Evolutionary conservation across 2,113 vertebrate species (phyloP).

Genomic region (Propithecus coquereli): DNA sequence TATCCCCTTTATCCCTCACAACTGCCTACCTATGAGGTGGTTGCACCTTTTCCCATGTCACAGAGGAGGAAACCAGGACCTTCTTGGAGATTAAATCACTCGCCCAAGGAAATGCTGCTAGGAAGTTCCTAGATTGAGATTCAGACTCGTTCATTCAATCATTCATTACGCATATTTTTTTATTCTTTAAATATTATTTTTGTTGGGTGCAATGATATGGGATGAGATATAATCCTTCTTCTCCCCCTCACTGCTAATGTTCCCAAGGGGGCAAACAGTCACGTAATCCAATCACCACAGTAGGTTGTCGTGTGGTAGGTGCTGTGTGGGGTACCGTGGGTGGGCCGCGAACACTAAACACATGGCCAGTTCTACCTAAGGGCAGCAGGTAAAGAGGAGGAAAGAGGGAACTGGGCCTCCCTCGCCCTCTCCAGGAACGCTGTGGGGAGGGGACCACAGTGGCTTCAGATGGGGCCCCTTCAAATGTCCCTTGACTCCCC

Average conservation of each 20-base stretch:
- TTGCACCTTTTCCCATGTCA: not conserved
- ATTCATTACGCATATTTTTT: not conserved
- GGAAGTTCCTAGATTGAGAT: not conserved
- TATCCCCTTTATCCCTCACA: not conserved
- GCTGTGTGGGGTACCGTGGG: rapidly evolving
- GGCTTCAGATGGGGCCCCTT: not conserved
- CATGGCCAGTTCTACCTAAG: not conserved
- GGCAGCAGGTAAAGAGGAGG: no score
- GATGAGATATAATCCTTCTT: not conserved
- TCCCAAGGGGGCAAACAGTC: not conserved
- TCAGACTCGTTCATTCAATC: not conserved
- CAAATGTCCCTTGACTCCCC: not conserved
- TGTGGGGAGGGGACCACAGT: no score
- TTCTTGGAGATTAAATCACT: not conserved
- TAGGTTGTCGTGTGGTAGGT: not conserved
- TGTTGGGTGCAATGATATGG: not conserved
- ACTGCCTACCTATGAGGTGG: no score
- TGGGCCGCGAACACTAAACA: not conserved
- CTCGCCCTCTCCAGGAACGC: rapidly evolving
- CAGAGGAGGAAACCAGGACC: not conserved
- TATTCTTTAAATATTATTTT: not conserved
- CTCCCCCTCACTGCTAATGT: not conserved
- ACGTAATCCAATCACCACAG: not conserved
- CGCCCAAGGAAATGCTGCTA: not conserved
- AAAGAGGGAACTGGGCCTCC: not conserved